A percentile compares a stretch with the other conserved stretches of the same genome.
Conservation (phyloP, 2,113 vertebrate genomes). For the Eubucco bourcierii region DNA sequence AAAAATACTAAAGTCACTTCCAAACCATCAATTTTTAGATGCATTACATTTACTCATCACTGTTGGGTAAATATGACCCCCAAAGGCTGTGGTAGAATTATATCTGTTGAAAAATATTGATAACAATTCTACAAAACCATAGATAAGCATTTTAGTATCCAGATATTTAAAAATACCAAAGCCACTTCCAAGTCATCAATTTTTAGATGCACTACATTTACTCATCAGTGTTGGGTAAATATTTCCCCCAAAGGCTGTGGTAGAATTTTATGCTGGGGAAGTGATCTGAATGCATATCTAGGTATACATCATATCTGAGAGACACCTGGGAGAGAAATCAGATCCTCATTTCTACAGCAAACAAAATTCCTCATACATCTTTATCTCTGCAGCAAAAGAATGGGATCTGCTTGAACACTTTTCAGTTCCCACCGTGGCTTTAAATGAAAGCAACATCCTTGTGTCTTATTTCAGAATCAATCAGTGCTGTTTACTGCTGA, state of each 20-base stretch:
- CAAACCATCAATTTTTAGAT: not conserved
- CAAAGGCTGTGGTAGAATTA: too few relatives aligned
- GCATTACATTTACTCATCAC: too few relatives aligned
- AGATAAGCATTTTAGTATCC: not conserved
- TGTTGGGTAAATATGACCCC: not conserved
- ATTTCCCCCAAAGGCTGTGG: not conserved
- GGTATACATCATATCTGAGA: not conserved
- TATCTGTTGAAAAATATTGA: not conserved
- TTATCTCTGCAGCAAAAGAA: not conserved
- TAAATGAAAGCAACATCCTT: not conserved
- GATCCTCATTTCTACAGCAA: not conserved
- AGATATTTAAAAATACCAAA: not conserved
- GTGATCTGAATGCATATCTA: not conserved
- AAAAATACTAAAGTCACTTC: not conserved
- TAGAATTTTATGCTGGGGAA: not conserved
- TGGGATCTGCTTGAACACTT: not conserved
- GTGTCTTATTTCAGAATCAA: not conserved
- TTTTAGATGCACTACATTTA: not conserved
- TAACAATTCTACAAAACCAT: not conserved
- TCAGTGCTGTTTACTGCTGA: not conserved
- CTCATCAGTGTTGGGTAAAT: not conserved
- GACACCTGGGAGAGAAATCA: not conserved
- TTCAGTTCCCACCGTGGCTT: not conserved
- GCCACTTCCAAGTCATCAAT: not conserved
- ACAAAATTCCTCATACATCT: not conserved